Conservation (phyloP, 2,113 vertebrate genomes). For the Desmodus rotundus region DNA sequence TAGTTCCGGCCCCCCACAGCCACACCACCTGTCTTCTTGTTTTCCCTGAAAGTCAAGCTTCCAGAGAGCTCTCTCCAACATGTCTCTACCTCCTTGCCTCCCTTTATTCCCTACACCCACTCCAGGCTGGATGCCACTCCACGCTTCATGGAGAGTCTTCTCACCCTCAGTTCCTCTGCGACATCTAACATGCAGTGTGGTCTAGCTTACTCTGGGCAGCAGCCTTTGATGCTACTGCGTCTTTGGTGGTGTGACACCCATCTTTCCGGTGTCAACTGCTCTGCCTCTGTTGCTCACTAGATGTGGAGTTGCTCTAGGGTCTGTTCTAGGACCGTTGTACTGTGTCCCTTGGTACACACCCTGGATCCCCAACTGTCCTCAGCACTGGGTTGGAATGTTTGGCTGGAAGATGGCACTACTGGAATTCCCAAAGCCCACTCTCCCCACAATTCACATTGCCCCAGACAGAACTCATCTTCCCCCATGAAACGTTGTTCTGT, state of each 20-base stretch:
- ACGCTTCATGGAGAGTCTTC: fast-evolving
- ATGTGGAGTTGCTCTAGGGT: neutral
- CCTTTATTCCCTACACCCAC: too few relatives aligned
- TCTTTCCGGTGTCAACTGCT: neutral
- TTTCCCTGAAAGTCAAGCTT: neutral
- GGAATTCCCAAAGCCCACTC: neutral
- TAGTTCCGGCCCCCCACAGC: neutral
- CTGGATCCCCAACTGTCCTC: neutral
- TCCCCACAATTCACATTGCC: neutral
- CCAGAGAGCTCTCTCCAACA: neutral
- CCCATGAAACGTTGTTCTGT: neutral
- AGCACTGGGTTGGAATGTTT: fast-evolving
- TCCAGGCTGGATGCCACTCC: neutral
- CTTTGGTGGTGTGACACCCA: neutral
- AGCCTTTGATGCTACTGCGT: too few relatives aligned
- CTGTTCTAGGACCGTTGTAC: neutral
- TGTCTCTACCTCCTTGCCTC: neutral
- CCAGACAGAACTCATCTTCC: neutral
- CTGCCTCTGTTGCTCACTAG: neutral
- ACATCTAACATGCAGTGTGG: neutral
- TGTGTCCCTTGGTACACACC: fast-evolving
- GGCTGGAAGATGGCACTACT: neutral
- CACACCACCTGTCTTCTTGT: neutral
- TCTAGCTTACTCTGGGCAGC: neutral
- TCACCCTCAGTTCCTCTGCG: fast-evolving